phyloP scores from a whole-genome alignment of 2,888 invertebrate species.

The Drosophila colorata region DNA sequence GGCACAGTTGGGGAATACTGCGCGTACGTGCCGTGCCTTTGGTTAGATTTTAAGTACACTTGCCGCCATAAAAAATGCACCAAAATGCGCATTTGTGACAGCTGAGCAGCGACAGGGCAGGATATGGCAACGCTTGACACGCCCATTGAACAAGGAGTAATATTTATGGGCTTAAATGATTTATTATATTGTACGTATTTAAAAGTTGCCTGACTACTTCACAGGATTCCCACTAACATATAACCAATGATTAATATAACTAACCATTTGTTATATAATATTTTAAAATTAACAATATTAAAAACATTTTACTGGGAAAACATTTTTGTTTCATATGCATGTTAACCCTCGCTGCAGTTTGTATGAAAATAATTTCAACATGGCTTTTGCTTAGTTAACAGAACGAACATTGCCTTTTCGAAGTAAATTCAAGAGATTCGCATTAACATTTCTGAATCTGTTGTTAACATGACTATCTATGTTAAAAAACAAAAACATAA shows the following conservation, averaged over 20 bases:
- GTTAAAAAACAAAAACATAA: too few species aligned
- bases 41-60: constrained; percentile 64
- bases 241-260: too few species aligned
- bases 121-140: constrained; percentile 6
- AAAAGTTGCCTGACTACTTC: neutral
- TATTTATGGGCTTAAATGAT: constrained; percentile 38
- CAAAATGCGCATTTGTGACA: constrained; percentile 63
- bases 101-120: constrained; percentile 19
- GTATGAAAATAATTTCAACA: neutral
- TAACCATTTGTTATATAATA: too few species aligned
- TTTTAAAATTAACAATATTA: neutral
- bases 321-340: too few species aligned
- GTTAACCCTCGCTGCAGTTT: too few species aligned
- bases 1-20: constrained; percentile 64
- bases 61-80: constrained; percentile 55
- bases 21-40: constrained; percentile 55
- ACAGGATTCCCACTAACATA: too few species aligned
- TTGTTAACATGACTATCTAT: too few species aligned
- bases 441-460: neutral
- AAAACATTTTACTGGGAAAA: neutral
- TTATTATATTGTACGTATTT: constrained; percentile 36
- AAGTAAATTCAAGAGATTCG: neutral
- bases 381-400: too few species aligned
- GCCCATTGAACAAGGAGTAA: constrained; percentile 19
- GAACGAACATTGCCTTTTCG: too few species aligned